A percentile compares a stretch with the other conserved stretches of the same genome.
Evolutionary conservation across 2,113 vertebrate species (phyloP).

Genomic region (Erythrolamprus reginae): DNA sequence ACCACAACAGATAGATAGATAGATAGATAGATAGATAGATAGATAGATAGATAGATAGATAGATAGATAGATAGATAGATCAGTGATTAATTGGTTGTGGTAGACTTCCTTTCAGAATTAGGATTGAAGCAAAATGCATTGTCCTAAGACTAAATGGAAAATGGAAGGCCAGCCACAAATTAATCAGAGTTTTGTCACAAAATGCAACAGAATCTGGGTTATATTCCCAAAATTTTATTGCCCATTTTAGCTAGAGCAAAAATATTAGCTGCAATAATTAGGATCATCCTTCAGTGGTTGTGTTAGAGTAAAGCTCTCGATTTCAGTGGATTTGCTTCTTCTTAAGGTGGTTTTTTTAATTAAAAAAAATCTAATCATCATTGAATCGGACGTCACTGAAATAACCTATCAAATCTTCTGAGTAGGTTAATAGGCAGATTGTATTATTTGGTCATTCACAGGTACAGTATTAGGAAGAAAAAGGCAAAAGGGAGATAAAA

Average conservation of each 20-base stretch:
- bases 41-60: not conserved
- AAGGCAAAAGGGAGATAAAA: not conserved
- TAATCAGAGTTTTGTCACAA: not conserved
- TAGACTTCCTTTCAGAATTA: not conserved
- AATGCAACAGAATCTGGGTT: not conserved
- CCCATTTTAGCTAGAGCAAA: constrained; percentile 29
- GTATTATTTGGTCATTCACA: constrained; percentile 56
- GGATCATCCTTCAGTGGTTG: not conserved
- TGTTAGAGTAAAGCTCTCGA: not conserved
- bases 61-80: not conserved
- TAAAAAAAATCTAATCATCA: constrained; percentile 1
- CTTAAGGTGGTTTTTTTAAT: not conserved
- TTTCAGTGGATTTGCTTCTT: not conserved
- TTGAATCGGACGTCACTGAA: constrained; percentile 11
- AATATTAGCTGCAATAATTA: not conserved
- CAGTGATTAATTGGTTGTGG: not conserved
- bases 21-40: not conserved
- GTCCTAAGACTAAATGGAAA: not conserved
- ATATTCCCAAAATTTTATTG: not conserved
- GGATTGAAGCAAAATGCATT: not conserved
- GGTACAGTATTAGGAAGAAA: constrained; percentile 51
- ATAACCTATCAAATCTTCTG: not conserved
- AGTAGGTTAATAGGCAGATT: not conserved
- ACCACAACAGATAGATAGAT: not conserved
- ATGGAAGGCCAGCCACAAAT: not conserved